These are phyloP conservation scores for Caradrina clavipalpis DNA, from an alignment of 2,888 invertebrate genomes.

Conservation along the genomic window DNA sequence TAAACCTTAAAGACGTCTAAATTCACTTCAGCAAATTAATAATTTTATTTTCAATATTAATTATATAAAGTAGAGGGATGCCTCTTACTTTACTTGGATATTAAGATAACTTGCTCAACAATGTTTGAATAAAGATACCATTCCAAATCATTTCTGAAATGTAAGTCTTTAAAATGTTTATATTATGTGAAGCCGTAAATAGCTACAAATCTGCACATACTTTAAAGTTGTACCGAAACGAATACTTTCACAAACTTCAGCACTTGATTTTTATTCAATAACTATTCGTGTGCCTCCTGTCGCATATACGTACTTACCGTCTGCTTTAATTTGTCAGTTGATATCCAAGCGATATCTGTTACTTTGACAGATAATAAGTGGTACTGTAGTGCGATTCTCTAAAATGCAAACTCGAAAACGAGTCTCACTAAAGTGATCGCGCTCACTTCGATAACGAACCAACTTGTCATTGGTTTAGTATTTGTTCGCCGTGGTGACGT, in stretches of 20 bases:
- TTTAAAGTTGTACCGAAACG: neutral
- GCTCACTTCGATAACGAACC: too few species aligned
- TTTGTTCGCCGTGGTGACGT: too few species aligned
- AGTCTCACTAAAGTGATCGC: too few species aligned
- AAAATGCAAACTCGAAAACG: too few species aligned
- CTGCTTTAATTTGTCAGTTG: constrained; percentile 4
- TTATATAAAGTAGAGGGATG: constrained; percentile 37
- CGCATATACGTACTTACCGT: neutral
- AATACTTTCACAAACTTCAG: constrained; percentile 17
- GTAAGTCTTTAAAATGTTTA: neutral
- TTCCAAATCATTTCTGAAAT: constrained; percentile 1
- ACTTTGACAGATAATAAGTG: neutral
- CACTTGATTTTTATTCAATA: constrained; percentile 8
- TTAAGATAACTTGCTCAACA: constrained; percentile 11
- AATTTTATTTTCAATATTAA: constrained; percentile 45
- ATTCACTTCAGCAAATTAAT: constrained; percentile 31
- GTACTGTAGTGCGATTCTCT: too few species aligned
- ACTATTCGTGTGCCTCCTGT: neutral
- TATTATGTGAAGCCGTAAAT: neutral
- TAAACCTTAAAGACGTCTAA: constrained; percentile 31
- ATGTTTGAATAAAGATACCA: constrained; percentile 9
- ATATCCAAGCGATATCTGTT: constrained; percentile 1
- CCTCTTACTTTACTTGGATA: constrained; percentile 27
- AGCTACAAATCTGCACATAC: neutral
- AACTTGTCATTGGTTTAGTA: too few species aligned